Conservation (phyloP, 2,888 invertebrate genomes). For the Serripes groenlandicus region DNA sequence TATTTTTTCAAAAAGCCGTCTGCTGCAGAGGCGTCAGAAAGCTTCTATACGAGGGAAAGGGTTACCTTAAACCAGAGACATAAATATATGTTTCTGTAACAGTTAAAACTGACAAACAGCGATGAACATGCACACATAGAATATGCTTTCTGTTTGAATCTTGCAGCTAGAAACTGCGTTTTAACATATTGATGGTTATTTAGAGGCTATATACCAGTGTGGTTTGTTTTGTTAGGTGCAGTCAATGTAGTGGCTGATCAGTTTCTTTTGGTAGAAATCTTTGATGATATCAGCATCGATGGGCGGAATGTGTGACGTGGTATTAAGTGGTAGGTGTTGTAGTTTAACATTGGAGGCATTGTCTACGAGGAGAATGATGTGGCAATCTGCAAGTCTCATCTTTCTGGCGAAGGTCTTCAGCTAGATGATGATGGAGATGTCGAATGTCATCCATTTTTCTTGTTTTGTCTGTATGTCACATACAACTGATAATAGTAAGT, state of each 20-base stretch:
- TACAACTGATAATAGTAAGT: conserved; percentile 25
- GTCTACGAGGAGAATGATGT: conserved; percentile 50
- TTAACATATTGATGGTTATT: too few relatives aligned
- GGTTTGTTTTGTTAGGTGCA: conserved; percentile 37
- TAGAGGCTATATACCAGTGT: too few relatives aligned
- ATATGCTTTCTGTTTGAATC: too few relatives aligned
- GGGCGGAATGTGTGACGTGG: conserved; percentile 62
- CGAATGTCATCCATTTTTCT: conserved; percentile 52
- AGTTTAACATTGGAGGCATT: conserved; percentile 47
- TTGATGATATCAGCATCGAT: conserved; percentile 54
- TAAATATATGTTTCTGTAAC: too few relatives aligned
- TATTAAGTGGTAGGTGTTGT: conserved; percentile 61
- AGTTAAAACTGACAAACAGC: too few relatives aligned
- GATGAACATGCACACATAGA: too few relatives aligned
- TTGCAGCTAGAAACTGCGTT: too few relatives aligned
- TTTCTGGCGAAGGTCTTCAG: conserved; percentile 41
- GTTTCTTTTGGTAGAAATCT: conserved; percentile 35
- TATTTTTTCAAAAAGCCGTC: too few relatives aligned
- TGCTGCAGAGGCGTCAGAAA: too few relatives aligned
- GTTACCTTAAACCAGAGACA: too few relatives aligned
- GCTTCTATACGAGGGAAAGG: too few relatives aligned
- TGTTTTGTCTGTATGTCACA: conserved; percentile 14
- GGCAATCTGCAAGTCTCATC: conserved; percentile 23
- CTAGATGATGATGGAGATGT: conserved; percentile 51
- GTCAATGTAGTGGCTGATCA: conserved; percentile 36